Base-by-base conservation (phyloP, 1,140 invertebrate genomes). In the Brachionus rotundiformis region DNA sequence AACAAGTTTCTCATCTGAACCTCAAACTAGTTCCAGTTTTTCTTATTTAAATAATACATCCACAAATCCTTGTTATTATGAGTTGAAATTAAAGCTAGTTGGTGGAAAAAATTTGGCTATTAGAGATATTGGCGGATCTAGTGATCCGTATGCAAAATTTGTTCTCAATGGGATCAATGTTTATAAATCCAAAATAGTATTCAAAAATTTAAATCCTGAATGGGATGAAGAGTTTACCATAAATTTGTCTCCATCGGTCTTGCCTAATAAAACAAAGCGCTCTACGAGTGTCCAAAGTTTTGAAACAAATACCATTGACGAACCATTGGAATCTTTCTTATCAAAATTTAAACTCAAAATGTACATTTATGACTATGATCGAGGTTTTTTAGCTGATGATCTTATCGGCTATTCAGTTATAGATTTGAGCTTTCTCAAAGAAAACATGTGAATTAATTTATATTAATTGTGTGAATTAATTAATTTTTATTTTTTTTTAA, bases 311-410 rank as follows among this genome's bases (percentile, higher is more conserved):
- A 54, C 84, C 76, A 47, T 39, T 82, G 82, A 49, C 84, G 75
- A 88, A 90, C 88, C 90, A 95, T 94, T 94, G 85, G 91, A 92
- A 85, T 92, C 93, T 6, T 90, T 98, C 41, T 91, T 92, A 81
- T 90, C 98, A 79, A 95, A 96, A 91, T 73, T 82, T 63, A 59
- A 54, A n/a, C 59, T 61, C 5, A 81, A 59, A 61, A 82, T 41
- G 83, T 54, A 63, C 85, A 95, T 98, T 16, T 98, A 94, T 87
- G 96, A 99, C 90, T 97, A 97, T 87, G 97, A 99, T 86, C 96
- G 95, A 92, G 96, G 95, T 31, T 91, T 96, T 63, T 77, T 77
- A 27, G 86, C 94, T 89, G 97, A 99, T 88, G 97, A 99, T 89
- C 97, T 96, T 85, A 98, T 99, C 94, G 97, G 97, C 11, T 91